Conservation (phyloP, 1,140 invertebrate species). For the Eumaeus atala region DNA sequence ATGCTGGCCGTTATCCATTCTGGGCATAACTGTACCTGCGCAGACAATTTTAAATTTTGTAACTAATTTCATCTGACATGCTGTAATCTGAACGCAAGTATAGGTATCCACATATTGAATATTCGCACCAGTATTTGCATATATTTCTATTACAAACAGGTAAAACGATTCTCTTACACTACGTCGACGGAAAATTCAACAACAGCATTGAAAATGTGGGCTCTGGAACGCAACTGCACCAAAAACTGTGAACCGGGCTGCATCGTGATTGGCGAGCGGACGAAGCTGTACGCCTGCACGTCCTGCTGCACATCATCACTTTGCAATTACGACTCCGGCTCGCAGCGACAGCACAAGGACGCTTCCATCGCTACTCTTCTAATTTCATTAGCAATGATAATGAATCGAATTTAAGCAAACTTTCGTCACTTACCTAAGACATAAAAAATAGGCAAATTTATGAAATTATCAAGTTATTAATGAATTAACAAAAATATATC, state of each 20-base stretch:
- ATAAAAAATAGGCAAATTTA: too few relatives aligned
- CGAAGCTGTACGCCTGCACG: constrained; percentile 88
- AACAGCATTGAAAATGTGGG: constrained; percentile 84
- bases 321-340: constrained; percentile 83
- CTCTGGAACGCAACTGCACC: constrained; percentile 86
- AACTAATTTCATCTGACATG: too few relatives aligned
- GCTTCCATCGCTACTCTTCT: background rate
- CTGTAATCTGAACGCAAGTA: too few relatives aligned
- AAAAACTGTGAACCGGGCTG: constrained; percentile 88
- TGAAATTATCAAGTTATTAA: too few relatives aligned
- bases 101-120: too few relatives aligned
- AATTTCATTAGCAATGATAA: background rate
- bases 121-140: constrained; percentile 4
- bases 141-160: constrained; percentile 74
- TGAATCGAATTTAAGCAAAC: background rate
- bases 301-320: constrained; percentile 85
- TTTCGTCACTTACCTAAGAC: too few relatives aligned
- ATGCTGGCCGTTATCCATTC: too few relatives aligned
- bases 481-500: too few relatives aligned
- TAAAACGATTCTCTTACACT: constrained; percentile 87
- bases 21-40: too few relatives aligned
- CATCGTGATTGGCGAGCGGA: constrained; percentile 89
- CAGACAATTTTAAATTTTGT: too few relatives aligned
- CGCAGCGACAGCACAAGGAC: constrained; percentile 13
- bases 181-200: constrained; percentile 87